Evolutionary conservation across 2,888 invertebrate genomes (phyloP), one percentile per base, ranked within the genome.

Genomic region (Cheilosia impressa): DNA sequence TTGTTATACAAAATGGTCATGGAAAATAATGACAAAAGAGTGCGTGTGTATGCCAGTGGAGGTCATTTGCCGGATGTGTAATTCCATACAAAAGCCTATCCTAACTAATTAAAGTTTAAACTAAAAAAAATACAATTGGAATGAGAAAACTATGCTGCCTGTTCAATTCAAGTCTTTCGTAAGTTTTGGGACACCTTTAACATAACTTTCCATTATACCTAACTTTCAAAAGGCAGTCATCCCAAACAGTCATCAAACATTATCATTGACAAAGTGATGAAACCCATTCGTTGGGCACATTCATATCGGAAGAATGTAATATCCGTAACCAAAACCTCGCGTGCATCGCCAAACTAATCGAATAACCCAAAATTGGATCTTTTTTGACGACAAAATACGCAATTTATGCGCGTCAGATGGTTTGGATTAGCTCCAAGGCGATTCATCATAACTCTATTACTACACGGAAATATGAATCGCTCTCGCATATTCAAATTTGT

Each of bases 351-450:
- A 47, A 65, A 38, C 62, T 31, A 65, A 65, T 65, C 38, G 50
- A 24, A 24, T 34, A 34, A 9, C 38, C 38, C 38, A 22, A 65
- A 65, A 65, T 65, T 65, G 65, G 65, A 65, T 65, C 0, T 63
- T 52, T 9, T 38, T 10, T 50, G 34, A 50, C 19, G 50, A 4
- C 47, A 50, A 13, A n/a, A 24, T 43, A 27, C 58, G 34, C 19
- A 34, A 65, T 50, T 65, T 65, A 50, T 50, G 63, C 34, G 50
- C 50, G 50, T 50, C 65, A 65, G 19, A 52, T 65, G 65, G 38
- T 38, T 34, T 19, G 9, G 38, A 52, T 65, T 38, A 65, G 65
- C 50, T 65, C 50, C 34, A 65, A 50, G 34, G 65, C 22, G 7
- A 52, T 50, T 9, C 38, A 52, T 65, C 65, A 52, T 38, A 19